phyloP scores from a whole-genome alignment of 2,888 invertebrate genomes.

The Lasius platythorax region DNA sequence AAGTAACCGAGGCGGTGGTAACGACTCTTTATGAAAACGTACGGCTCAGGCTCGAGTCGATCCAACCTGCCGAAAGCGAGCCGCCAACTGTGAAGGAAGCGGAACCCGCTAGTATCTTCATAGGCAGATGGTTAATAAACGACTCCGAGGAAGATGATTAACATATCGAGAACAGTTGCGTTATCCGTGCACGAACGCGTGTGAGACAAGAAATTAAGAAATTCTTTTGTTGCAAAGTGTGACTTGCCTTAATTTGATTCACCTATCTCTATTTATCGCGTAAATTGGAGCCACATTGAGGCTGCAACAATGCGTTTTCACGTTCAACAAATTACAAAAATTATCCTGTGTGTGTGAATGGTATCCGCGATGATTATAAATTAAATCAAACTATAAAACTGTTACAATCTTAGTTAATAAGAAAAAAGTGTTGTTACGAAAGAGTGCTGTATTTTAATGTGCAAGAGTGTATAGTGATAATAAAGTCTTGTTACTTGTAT shows the following conservation, averaged over 20 bases:
- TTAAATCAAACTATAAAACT: neutral
- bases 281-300: neutral
- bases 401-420: slow-evolving; percentile 3
- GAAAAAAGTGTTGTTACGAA: neutral
- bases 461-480: neutral
- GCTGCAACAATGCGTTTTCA: neutral
- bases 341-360: neutral
- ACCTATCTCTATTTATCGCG: neutral
- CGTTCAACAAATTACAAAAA: neutral
- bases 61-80: slow-evolving; percentile 53
- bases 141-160: slow-evolving; percentile 54
- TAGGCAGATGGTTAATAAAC: slow-evolving; percentile 60
- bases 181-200: neutral
- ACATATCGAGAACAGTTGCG: neutral
- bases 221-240: slow-evolving; percentile 22
- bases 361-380: neutral
- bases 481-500: neutral
- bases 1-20: slow-evolving; percentile 37
- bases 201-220: slow-evolving; percentile 5
- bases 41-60: slow-evolving; percentile 63
- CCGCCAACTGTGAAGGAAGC: slow-evolving; percentile 61
- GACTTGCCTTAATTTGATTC: slow-evolving; percentile 19
- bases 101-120: slow-evolving; percentile 59
- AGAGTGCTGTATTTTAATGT: slow-evolving; percentile 5
- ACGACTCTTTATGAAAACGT: slow-evolving; percentile 64